These are phyloP conservation scores for Galleria mellonella DNA, from an alignment of 1,140 invertebrate species.

Conservation along the genomic window DNA sequence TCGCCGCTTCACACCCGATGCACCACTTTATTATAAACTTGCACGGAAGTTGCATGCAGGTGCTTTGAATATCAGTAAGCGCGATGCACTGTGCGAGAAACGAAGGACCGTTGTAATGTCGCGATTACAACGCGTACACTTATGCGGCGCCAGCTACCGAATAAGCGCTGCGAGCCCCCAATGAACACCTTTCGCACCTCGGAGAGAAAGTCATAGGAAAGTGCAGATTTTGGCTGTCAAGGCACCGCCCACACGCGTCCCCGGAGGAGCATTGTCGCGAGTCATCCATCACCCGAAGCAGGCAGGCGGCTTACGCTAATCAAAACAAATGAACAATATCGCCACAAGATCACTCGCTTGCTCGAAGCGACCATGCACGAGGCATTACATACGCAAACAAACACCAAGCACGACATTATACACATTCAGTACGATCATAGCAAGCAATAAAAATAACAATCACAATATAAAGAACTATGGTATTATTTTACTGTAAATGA, in stretches of 20 bases:
- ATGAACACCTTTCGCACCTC: constrained; percentile 69
- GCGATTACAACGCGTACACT: constrained; percentile 64
- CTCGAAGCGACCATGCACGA: not conserved
- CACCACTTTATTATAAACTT: constrained; percentile 44
- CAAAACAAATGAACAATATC: constrained; percentile 45
- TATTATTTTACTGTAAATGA: too few species aligned
- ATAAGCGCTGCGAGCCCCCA: constrained; percentile 62
- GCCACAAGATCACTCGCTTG: not conserved
- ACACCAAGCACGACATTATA: not conserved
- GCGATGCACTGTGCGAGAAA: constrained; percentile 39
- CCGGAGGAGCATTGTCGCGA: constrained; percentile 60
- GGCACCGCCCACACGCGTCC: constrained; percentile 62
- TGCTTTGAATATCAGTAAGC: constrained; percentile 60
- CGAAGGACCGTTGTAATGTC: constrained; percentile 18
- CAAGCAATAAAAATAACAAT: too few species aligned
- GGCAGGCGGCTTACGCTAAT: constrained; percentile 32
- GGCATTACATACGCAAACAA: not conserved
- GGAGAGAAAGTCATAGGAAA: constrained; percentile 72
- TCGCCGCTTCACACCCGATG: constrained; percentile 13
- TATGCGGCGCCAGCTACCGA: constrained; percentile 66
- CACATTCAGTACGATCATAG: too few species aligned
- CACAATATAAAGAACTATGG: too few species aligned
- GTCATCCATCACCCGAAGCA: constrained; percentile 56
- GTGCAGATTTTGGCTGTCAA: constrained; percentile 71
- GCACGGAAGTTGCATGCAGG: constrained; percentile 54